A percentile compares a stretch with the other conserved stretches of the same genome.
These are phyloP conservation scores for Chromoteleia sp. DNA, from an alignment of 2,888 invertebrate genomes.

Conservation along the genomic window DNA sequence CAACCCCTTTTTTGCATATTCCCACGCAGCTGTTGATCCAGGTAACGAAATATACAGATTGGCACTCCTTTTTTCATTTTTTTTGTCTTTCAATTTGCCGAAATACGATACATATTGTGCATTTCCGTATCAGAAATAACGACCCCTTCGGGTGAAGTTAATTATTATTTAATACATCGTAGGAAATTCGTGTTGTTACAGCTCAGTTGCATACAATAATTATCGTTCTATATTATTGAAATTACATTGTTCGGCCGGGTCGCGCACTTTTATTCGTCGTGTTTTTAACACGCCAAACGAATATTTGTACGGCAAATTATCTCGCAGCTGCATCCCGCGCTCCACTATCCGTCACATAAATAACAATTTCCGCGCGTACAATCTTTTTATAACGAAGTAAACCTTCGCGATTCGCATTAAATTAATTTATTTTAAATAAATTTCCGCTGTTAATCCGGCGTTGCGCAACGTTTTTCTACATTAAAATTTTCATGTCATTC, in stretches of 20 bases:
- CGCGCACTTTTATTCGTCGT: constrained; percentile 15
- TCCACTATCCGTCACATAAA: too few species aligned
- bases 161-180: constrained; percentile 19
- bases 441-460: constrained; percentile 8
- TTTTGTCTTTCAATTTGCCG: constrained; percentile 48
- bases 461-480: constrained; percentile 8
- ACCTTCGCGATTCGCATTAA: background rate
- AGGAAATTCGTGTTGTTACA: constrained; percentile 19
- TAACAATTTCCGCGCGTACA: constrained; percentile 9
- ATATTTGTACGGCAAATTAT: constrained; percentile 6
- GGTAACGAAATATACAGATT: constrained; percentile 78
- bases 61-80: constrained; percentile 69
- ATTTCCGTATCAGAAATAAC: constrained; percentile 29
- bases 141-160: constrained; percentile 11
- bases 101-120: background rate
- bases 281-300: constrained; percentile 14
- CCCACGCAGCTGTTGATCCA: constrained; percentile 83
- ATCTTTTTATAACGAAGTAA: constrained; percentile 6
- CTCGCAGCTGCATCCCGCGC: constrained; percentile 4
- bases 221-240: too few species aligned
- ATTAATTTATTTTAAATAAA: constrained; percentile 31
- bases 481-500: constrained; percentile 13
- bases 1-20: constrained; percentile 84
- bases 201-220: constrained; percentile 25
- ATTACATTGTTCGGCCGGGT: too few species aligned